Percentiles rank a stretch among this genome's conserved stretches.
Conservation (phyloP, 64 coral and sea anemone genomes). For the Montipora capricornis region DNA sequence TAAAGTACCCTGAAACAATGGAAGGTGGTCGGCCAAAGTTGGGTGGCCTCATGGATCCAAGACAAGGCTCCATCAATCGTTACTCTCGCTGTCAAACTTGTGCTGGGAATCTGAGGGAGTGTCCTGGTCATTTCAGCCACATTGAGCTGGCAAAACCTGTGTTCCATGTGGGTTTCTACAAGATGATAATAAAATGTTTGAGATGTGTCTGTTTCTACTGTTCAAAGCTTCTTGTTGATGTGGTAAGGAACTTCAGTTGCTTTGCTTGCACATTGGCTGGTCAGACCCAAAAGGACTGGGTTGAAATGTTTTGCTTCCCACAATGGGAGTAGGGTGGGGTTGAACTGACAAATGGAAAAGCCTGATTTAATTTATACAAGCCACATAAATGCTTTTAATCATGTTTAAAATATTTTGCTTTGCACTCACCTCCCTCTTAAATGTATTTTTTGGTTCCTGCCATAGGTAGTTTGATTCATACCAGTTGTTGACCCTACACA, state of each 20-base stretch:
- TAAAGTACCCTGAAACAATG: slow-evolving; percentile 96
- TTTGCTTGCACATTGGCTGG: slow-evolving; percentile 10
- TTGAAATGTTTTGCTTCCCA: not conserved
- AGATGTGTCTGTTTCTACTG: slow-evolving; percentile 99
- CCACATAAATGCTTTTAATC: too few species aligned
- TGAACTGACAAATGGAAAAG: not conserved
- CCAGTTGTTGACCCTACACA: too few species aligned
- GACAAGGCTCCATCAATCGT: slow-evolving; percentile 95
- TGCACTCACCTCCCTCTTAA: too few species aligned
- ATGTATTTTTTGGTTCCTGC: too few species aligned
- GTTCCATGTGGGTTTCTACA: slow-evolving; percentile 90
- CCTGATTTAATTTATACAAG: too few species aligned
- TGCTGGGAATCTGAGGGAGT: slow-evolving; percentile 98
- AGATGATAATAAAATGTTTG: slow-evolving; percentile 91
- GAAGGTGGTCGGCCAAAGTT: slow-evolving; percentile 97
- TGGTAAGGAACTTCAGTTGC: slow-evolving; percentile 63
- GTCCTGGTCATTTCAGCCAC: slow-evolving; percentile 98
- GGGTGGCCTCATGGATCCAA: slow-evolving; percentile 95
- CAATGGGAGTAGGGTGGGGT: not conserved
- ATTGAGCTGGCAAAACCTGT: slow-evolving; percentile 98
- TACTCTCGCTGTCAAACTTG: slow-evolving; percentile 98
- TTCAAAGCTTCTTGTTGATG: slow-evolving; percentile 97
- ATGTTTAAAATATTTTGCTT: too few species aligned
- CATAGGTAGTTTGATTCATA: too few species aligned
- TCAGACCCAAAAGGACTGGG: slow-evolving; percentile 1